Base-by-base conservation (phyloP, 92 coral and sea anemone species). In the Phenganax stokvisi region DNA sequence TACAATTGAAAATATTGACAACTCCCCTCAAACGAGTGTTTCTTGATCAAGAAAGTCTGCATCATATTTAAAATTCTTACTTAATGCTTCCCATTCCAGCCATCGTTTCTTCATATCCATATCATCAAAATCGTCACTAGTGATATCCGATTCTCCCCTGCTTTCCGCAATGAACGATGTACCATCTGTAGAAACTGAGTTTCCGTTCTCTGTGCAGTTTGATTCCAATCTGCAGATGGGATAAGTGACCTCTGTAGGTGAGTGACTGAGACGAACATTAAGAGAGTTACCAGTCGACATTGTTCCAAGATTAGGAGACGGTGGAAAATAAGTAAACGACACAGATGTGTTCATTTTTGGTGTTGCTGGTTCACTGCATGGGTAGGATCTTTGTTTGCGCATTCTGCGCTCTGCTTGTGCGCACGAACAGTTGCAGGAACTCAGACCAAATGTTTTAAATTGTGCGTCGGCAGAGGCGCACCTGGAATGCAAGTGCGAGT, bases 81-180 rank as follows among this genome's bases (percentile, higher is more conserved):
- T 79, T 11, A 79, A 10, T 12, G 83, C 83, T 25, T 79, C 83
- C 83, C 83, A 79, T 64, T 79, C 83, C 65, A 79, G 63, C 83
- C 83, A 79, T 51, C 63, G 83, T 62, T 25, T 63, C 12, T 30
- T 79, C 83, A 79, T 51, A 27, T 63, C 83, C n/a, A 62, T 11
- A 29, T 79, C 83, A 11, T 79, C 83, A 65, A 63, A 79, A 44
- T 79, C 83, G 29, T 79, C 83, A 10, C 53, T 79, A 13, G 83
- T 64, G 17, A 79, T 53, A 54, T 79, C 72, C 31, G 83, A 79
- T 7, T 79, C 83, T 8, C 20, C 83, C 59, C 60, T 63, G 83
- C 83, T 79, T 79, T 79, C 83, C 20, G 74, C 67, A 11, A 64
- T 47, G 7, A 74, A 79, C 29, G 83, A 79, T 15, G 83, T 12